Evolutionary conservation across 2,113 vertebrate species (phyloP).

Genomic region (Speoplatyrhinus poulsoni): DNA sequence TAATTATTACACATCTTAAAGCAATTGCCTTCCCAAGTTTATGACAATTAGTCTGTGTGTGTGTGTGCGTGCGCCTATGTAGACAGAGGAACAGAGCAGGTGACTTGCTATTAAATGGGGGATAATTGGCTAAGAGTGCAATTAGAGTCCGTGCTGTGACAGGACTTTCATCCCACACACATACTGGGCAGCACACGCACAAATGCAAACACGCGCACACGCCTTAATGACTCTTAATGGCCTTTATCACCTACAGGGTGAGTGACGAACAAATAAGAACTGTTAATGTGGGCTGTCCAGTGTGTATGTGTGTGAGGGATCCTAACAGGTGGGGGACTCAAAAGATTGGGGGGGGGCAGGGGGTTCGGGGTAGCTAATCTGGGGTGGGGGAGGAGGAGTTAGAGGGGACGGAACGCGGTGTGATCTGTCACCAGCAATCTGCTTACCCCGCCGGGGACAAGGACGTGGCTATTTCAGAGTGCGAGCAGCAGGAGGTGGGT

Average conservation of each 20-base stretch:
- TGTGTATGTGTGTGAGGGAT: slow-evolving; percentile 72
- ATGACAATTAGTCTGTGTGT: slow-evolving; percentile 5
- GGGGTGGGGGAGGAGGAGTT: slow-evolving; percentile 66
- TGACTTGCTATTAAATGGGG: slow-evolving; percentile 93
- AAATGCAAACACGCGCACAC: slow-evolving; percentile 81
- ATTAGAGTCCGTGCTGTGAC: slow-evolving; percentile 94
- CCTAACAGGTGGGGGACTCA: slow-evolving; percentile 85
- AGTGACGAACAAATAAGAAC: slow-evolving; percentile 66
- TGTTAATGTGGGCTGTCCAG: slow-evolving; percentile 53
- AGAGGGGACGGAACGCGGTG: slow-evolving; percentile 74
- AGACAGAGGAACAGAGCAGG: slow-evolving; percentile 81
- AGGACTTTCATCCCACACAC: slow-evolving; percentile 92
- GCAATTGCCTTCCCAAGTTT: not conserved
- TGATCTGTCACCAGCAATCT: slow-evolving; percentile 84
- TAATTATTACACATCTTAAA: slow-evolving; percentile 88
- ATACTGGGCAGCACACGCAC: slow-evolving; percentile 71
- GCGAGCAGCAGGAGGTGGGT: slow-evolving; percentile 51
- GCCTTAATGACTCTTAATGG: slow-evolving; percentile 96
- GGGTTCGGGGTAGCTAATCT: slow-evolving; percentile 81
- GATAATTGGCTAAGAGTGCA: slow-evolving; percentile 99
- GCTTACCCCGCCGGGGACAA: slow-evolving; percentile 69
- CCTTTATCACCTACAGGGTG: slow-evolving; percentile 91
- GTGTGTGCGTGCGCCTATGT: not conserved
- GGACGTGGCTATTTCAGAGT: slow-evolving; percentile 81
- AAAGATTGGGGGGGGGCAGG: slow-evolving; percentile 67